Base-by-base conservation (phyloP, 2,113 vertebrate species). In the Australoheros scitulus region DNA sequence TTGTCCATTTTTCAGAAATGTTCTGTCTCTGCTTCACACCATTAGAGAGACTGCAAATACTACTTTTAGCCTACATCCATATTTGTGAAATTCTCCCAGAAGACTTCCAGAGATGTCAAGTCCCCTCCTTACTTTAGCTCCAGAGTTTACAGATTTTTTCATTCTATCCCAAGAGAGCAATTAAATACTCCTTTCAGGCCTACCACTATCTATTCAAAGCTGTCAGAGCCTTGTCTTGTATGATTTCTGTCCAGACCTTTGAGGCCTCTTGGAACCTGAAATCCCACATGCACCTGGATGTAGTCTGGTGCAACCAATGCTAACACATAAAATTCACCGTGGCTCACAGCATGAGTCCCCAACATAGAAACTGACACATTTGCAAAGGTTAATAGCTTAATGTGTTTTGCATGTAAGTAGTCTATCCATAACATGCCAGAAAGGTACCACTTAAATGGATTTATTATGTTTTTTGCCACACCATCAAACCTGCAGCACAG, bases 141-240 rank as follows among this genome's bases (percentile, higher is more conserved):
- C 43, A 38, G 52, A 88, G 61, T 81, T 88, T 87, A 80, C 75
- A 81, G 61, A 61, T 72, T 68, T 74, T 65, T 77, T 81, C n/a
- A 56, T 41, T 80, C 65, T 68, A 65, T 24, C 80, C 58, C 24
- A 26, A 85, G 88, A 85, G 87, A 68, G 80, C 85, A 91, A 86
- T 93, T 90, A 87, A 80, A 79, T 64, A 82, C 47, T 36, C 41
- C 65, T 52, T 61, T 65, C 63, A 61, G 11, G 11, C 79, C 36
- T 26, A 29, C n/a, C 14, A 34, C 26, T 83, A 78, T 47, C 77
- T 56, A 68, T 80, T 70, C 76, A 84, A 58, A 87, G 82, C 76
- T 86, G 78, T 87, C 84, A 88, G n/a, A 82, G 47, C 78, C 63
- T 75, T 80, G 81, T 80, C 80, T 79, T 61, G 41, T 87, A 79